Conservation (phyloP, 2,888 invertebrate genomes). For the Eupithecia vulgata region DNA sequence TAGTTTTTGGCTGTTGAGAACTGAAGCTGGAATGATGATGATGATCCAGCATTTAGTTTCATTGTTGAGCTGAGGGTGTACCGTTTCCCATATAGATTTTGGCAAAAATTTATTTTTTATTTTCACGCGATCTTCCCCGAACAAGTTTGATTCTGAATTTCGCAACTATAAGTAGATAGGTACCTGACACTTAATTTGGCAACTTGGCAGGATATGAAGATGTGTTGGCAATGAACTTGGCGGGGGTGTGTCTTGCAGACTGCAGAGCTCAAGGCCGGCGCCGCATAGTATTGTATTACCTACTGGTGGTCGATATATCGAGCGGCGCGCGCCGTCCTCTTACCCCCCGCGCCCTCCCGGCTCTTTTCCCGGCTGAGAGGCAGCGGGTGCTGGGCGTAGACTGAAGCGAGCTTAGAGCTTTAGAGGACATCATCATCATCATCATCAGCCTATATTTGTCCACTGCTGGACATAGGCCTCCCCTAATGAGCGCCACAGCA, state of each 20-base stretch:
- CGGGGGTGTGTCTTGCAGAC: slow-evolving; percentile 80
- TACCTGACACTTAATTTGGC: neutral
- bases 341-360: slow-evolving; percentile 59
- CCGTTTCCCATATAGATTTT: neutral
- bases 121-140: neutral
- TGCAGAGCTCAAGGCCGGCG: slow-evolving; percentile 79
- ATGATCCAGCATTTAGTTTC: neutral
- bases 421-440: too few relatives aligned
- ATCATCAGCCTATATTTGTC: too few relatives aligned
- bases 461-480: too few relatives aligned
- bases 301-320: slow-evolving; percentile 78
- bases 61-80: neutral
- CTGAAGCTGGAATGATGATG: neutral
- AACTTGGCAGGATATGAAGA: slow-evolving; percentile 53
- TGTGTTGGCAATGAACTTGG: slow-evolving; percentile 81
- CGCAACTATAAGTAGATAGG: neutral
- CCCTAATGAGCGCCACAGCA: too few relatives aligned
- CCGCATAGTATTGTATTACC: slow-evolving; percentile 71
- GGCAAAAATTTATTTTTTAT: neutral
- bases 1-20: neutral
- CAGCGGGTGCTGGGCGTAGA: slow-evolving; percentile 44
- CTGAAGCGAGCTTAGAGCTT: slow-evolving; percentile 38
- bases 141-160: neutral
- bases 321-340: slow-evolving; percentile 79
- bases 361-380: slow-evolving; percentile 59